Base-by-base conservation (phyloP, 2,888 invertebrate species). In the Polydesmus complanatus region DNA sequence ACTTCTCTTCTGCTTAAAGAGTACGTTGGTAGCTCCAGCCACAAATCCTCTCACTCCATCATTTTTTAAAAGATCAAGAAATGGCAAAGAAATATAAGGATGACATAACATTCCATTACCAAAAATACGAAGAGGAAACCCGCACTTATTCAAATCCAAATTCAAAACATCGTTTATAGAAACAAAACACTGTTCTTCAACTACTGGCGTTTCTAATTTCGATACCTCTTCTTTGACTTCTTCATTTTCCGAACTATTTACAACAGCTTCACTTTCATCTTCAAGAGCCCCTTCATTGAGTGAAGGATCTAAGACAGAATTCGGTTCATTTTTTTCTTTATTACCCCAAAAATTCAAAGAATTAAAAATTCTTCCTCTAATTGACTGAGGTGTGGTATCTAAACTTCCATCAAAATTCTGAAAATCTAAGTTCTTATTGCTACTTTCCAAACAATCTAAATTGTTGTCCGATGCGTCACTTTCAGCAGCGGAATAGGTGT, bases 21-120 rank as follows among this genome's bases (percentile, higher is more conserved):
- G 78, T n/a, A 94, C 87, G 78, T 98, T 98, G 19, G 96, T 96
- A n/a, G 96, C 96, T 49, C 98, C 97, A 62, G 95, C 88, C 53
- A 94, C 79, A 74, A 78, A 80, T 19, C 79, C 77, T 47, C 77
- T 69, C 5, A 95, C 90, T 67, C 88, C 88, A 2, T 86, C 81
- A 73, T 95, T 92, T 56, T 84, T 84, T 60, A 98, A 76, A 61
- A 94, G 77, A 76, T 97, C 97, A 77, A 96, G 82, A 73, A 93
- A 95, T 67, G 95, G 92, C 66, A 98, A 78, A 2, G 94, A 94
- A 65, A 97, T 78, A 74, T 97, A 98, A 21, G 98, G 97, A 73
- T 96, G 82, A 73, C 95, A 96, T 19, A 96, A 79, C 71, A 89
- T 88, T 55, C 96, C 96, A 81, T 91, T 86, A 47, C 86, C 83